phyloP scores from a whole-genome alignment of 2,888 invertebrate genomes.

The Cybosia mesomella region DNA sequence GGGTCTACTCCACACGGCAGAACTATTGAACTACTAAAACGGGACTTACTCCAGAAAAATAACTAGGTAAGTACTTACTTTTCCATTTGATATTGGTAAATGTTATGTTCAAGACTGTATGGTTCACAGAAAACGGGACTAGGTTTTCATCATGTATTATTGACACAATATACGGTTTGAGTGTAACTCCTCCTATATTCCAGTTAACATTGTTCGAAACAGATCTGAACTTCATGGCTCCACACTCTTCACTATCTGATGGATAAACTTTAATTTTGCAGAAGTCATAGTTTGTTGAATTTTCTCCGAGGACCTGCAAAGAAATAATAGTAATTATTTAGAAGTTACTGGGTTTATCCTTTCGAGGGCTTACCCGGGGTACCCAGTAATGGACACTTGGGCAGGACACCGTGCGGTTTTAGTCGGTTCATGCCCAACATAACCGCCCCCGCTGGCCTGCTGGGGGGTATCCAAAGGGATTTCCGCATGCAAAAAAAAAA shows the following conservation, averaged over 20 bases:
- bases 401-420: too few relatives aligned
- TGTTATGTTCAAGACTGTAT: conserved; percentile 78
- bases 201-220: conserved; percentile 66
- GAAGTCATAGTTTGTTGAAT: conserved; percentile 61
- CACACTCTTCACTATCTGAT: conserved; percentile 72
- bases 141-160: conserved; percentile 34
- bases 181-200: conserved; percentile 72
- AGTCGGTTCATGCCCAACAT: too few relatives aligned
- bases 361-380: too few relatives aligned
- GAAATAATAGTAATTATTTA: too few relatives aligned
- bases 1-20: too few relatives aligned
- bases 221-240: conserved; percentile 72
- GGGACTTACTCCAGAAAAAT: too few relatives aligned
- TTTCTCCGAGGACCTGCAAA: conserved; percentile 66
- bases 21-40: too few relatives aligned
- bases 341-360: too few relatives aligned
- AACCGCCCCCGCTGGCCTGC: too few relatives aligned
- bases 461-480: too few relatives aligned
- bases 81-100: conserved; percentile 84
- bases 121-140: conserved; percentile 55
- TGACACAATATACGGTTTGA: conserved; percentile 72
- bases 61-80: conserved; percentile 64
- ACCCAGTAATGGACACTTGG: too few relatives aligned
- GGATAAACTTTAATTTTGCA: conserved; percentile 75
- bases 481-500: too few relatives aligned